These are phyloP conservation scores for Aphelinus atriplicis DNA, from an alignment of 1,140 invertebrate genomes.

Conservation along the genomic window DNA sequence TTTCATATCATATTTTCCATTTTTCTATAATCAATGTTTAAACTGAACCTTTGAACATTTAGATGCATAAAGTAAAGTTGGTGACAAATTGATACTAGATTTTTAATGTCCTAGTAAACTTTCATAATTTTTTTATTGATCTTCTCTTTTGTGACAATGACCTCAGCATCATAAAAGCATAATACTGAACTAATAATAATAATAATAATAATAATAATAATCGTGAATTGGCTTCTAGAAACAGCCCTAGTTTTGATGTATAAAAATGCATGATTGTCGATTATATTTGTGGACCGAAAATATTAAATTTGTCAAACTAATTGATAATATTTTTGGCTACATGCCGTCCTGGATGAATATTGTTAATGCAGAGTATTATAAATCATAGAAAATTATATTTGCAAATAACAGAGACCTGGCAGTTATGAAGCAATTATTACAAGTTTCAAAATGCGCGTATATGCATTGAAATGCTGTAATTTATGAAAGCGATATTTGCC, in stretches of 20 bases:
- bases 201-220: too few species aligned
- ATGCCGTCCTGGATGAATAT: conserved; percentile 41
- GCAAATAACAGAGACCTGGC: conserved; percentile 36
- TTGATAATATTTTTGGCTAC: conserved; percentile 43
- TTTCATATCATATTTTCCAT: conserved; percentile 9
- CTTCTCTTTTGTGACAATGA: neutral
- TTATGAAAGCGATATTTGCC: conserved; percentile 40
- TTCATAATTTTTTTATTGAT: conserved; percentile 38
- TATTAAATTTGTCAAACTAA: conserved; percentile 38
- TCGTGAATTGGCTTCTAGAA: neutral
- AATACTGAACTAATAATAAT: conserved; percentile 5
- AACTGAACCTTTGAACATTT: neutral
- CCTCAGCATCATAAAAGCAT: neutral
- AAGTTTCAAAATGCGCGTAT: conserved; percentile 32
- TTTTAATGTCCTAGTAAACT: conserved; percentile 19
- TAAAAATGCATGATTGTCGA: conserved; percentile 32
- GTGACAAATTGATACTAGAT: neutral
- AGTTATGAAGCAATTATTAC: conserved; percentile 40
- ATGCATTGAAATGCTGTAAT: conserved; percentile 38
- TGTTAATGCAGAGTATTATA: conserved; percentile 43
- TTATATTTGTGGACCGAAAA: conserved; percentile 40
- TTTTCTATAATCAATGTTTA: conserved; percentile 19
- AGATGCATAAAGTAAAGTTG: neutral
- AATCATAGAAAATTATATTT: conserved; percentile 43
- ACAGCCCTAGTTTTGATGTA: conserved; percentile 36